phyloP scores from a whole-genome alignment of 2,888 invertebrate species.

The Zygothrica quintamaculata region DNA sequence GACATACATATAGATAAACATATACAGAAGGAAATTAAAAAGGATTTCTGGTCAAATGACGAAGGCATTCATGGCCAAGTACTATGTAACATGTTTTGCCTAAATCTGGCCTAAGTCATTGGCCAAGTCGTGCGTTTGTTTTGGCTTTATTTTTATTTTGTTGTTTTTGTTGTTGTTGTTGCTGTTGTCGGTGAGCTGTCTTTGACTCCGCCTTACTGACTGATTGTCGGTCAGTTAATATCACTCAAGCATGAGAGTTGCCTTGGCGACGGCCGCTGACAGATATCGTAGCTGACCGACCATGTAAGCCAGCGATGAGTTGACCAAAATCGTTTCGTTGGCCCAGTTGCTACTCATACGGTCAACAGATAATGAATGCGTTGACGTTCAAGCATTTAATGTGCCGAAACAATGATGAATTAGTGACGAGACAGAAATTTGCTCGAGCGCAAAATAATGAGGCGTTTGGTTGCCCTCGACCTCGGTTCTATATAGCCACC shows the following conservation, averaged over 20 bases:
- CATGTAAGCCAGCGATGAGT: conserved; percentile 71
- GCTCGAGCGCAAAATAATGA: conserved; percentile 81
- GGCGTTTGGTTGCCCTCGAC: conserved; percentile 56
- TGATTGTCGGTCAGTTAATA: conserved; percentile 81
- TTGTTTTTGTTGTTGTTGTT: conserved; percentile 15
- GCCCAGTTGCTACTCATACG: conserved; percentile 18
- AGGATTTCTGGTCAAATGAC: conserved; percentile 63
- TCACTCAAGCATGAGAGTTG: conserved; percentile 65
- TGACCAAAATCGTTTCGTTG: too few species aligned
- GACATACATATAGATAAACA: conserved; percentile 7
- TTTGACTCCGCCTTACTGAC: conserved; percentile 60
- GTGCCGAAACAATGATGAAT: conserved; percentile 82
- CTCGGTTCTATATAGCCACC: conserved; percentile 1
- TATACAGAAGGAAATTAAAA: conserved; percentile 46
- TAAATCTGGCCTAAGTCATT: conserved; percentile 71
- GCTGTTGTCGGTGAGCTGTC: conserved; percentile 12
- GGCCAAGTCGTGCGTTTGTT: conserved; percentile 43
- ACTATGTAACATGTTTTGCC: conserved; percentile 49
- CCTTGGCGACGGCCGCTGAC: conserved; percentile 55
- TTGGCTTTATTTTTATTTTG: conserved; percentile 38
- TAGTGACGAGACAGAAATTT: conserved; percentile 81
- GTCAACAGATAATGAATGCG: conserved; percentile 77
- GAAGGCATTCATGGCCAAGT: conserved; percentile 40
- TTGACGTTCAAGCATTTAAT: conserved; percentile 81
- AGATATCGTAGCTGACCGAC: conserved; percentile 40